Conservation (phyloP, 1,140 invertebrate species). For the Magallana ariakensis region DNA sequence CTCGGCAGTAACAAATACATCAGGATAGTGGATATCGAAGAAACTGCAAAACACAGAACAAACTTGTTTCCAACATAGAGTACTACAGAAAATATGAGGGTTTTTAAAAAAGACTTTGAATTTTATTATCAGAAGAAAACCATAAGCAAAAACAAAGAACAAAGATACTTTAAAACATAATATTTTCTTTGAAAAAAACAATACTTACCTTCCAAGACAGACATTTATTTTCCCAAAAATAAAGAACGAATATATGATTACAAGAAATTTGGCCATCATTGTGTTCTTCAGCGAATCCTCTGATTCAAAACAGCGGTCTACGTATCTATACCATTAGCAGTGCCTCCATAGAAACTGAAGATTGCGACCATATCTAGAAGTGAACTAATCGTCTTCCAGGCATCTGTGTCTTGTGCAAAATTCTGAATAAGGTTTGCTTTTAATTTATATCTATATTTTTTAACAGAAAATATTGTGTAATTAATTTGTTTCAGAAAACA, state of each 20-base stretch:
- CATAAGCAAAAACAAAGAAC: too few species aligned
- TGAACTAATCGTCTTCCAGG: neutral
- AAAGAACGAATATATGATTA: neutral
- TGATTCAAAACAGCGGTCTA: too few species aligned
- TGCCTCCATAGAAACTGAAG: neutral
- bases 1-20: constrained; percentile 59
- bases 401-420: neutral
- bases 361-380: neutral
- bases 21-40: constrained; percentile 65
- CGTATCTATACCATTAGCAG: too few species aligned
- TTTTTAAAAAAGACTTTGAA: too few species aligned
- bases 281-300: neutral
- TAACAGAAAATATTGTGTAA: too few species aligned
- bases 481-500: too few species aligned
- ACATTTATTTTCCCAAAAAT: neutral
- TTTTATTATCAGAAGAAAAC: too few species aligned
- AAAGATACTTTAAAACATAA: too few species aligned
- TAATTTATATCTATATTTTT: neutral
- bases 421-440: neutral
- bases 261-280: neutral
- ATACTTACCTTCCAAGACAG: constrained; percentile 8
- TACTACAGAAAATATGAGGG: too few species aligned
- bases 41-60: constrained; percentile 53
- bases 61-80: neutral
- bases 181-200: too few species aligned